Conservation (phyloP, 2,888 invertebrate species). For the Agrotis puta region DNA sequence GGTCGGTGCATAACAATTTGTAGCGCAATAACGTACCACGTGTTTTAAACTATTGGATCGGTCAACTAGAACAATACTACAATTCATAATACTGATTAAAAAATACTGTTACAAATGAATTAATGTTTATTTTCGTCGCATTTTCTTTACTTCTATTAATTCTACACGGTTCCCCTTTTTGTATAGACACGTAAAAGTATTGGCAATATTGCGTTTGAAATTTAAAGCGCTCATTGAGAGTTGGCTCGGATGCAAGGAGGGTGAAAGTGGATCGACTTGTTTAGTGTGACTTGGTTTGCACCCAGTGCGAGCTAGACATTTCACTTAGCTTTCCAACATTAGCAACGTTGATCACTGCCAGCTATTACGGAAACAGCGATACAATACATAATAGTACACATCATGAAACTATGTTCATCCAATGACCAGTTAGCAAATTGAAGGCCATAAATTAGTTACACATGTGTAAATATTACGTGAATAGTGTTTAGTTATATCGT, state of each 20-base stretch:
- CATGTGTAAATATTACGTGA: conserved; percentile 48
- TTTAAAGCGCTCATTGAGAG: conserved; percentile 44
- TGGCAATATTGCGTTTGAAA: conserved; percentile 42
- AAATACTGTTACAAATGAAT: conserved; percentile 41
- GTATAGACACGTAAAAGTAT: conserved; percentile 43
- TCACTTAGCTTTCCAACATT: conserved; percentile 81
- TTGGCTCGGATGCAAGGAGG: conserved; percentile 65
- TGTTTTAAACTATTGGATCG: conserved; percentile 62
- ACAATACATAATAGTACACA: conserved; percentile 47
- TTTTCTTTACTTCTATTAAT: conserved; percentile 29
- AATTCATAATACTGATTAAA: conserved; percentile 54
- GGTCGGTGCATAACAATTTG: conserved; percentile 49
- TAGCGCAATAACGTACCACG: conserved; percentile 65
- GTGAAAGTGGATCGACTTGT: conserved; percentile 84
- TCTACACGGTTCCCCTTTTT: conserved; percentile 18
- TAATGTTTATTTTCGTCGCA: conserved; percentile 30
- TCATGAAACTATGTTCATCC: conserved; percentile 43
- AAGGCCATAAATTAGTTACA: conserved; percentile 58
- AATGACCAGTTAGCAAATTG: conserved; percentile 48
- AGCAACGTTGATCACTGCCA: conserved; percentile 43
- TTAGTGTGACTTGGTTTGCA: conserved; percentile 70
- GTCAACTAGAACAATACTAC: conserved; percentile 67
- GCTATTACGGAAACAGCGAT: conserved; percentile 43
- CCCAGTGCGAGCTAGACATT: conserved; percentile 72
- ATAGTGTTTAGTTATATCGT: conserved; percentile 35